Evolutionary conservation across 2,888 invertebrate species (phyloP).

Genomic region (Eupithecia abbreviata): DNA sequence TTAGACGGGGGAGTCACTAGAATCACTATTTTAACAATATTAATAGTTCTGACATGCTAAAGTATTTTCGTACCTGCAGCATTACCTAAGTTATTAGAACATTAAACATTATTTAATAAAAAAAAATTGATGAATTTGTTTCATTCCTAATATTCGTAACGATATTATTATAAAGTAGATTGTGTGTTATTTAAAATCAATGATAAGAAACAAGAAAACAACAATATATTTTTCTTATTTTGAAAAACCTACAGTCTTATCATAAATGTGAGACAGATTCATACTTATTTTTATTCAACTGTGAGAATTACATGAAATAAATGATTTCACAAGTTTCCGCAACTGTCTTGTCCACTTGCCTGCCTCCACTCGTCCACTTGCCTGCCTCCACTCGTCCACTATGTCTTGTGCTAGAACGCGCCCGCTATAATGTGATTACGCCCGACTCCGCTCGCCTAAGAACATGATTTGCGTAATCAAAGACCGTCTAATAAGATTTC

Average conservation of each 20-base stretch:
- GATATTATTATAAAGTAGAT: neutral
- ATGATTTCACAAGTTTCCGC: neutral
- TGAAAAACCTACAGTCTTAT: neutral
- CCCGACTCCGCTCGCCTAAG: constrained; percentile 61
- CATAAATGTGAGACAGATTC: neutral
- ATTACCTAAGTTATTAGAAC: neutral
- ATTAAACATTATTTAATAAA: neutral
- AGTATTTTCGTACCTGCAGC: neutral
- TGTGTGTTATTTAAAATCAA: neutral
- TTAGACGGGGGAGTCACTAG: constrained; percentile 35
- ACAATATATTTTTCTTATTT: neutral
- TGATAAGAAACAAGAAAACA: neutral
- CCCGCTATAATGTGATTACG: constrained; percentile 69
- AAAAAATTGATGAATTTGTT: too few species aligned
- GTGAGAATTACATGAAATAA: neutral
- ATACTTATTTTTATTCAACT: neutral
- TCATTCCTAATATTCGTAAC: neutral
- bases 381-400: constrained; percentile 36
- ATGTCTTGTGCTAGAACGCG: constrained; percentile 14
- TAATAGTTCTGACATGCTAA: too few species aligned
- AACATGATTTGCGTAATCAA: constrained; percentile 77
- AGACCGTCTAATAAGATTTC: constrained; percentile 67
- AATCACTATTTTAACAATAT: neutral
- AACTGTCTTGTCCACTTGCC: constrained; percentile 14
- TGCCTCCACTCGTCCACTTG: constrained; percentile 34